Percentiles rank a stretch among this genome's conserved stretches.
phyloP scores from a whole-genome alignment of 1,140 invertebrate species.

The Drosophila eugracilis region DNA sequence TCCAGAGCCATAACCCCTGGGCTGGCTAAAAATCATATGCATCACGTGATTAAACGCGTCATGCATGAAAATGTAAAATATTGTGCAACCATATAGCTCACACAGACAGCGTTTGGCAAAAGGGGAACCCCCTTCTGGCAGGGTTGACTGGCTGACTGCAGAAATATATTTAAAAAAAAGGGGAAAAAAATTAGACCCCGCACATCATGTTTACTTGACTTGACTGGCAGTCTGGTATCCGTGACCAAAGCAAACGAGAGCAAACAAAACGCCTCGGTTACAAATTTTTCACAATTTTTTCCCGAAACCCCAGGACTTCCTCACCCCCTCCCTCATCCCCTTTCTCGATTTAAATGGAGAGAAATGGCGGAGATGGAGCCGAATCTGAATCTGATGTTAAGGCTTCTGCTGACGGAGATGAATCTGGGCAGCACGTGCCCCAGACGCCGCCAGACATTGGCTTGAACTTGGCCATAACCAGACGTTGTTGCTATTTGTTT shows the following conservation, averaged over 20 bases:
- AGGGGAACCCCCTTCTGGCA: background rate
- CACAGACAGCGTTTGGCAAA: slow-evolving; percentile 19
- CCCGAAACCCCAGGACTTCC: background rate
- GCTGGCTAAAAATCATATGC: slow-evolving; percentile 81
- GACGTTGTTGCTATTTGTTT: slow-evolving; percentile 30
- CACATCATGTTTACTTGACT: slow-evolving; percentile 80
- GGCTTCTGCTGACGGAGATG: slow-evolving; percentile 70
- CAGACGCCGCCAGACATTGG: slow-evolving; percentile 54
- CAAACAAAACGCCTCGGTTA: slow-evolving; percentile 75
- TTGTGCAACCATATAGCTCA: slow-evolving; percentile 60
- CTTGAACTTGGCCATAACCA: slow-evolving; percentile 59
- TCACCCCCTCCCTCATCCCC: background rate
- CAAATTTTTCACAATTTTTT: slow-evolving; percentile 78
- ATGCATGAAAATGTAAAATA: slow-evolving; percentile 84
- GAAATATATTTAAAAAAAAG: slow-evolving; percentile 4
- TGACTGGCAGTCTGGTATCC: slow-evolving; percentile 66
- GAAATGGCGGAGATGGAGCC: slow-evolving; percentile 59
- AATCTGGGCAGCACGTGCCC: slow-evolving; percentile 77
- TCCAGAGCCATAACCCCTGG: slow-evolving; percentile 19
- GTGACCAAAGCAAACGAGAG: slow-evolving; percentile 59
- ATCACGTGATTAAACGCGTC: slow-evolving; percentile 84
- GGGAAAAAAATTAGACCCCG: slow-evolving; percentile 72
- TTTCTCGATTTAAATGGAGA: slow-evolving; percentile 70
- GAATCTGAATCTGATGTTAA: slow-evolving; percentile 43
- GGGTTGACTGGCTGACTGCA: slow-evolving; percentile 11